phyloP scores from a whole-genome alignment of 2,888 invertebrate genomes.

The Caenorhabditis sinica region DNA sequence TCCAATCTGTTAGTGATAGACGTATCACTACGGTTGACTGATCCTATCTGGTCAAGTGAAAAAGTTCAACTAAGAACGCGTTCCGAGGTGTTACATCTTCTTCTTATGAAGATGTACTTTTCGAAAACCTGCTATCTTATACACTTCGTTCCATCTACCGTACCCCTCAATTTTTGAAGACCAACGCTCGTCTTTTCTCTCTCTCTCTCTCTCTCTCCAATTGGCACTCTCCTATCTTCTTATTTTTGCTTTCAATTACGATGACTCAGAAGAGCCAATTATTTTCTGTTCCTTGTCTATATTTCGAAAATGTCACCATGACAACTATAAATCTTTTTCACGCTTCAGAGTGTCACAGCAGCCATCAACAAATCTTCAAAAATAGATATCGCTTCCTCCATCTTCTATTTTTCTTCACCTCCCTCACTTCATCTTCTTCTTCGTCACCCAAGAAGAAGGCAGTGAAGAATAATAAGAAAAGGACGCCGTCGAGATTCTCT shows the following conservation, averaged over 20 bases:
- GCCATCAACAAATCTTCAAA: slow-evolving; percentile 19
- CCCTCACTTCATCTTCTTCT: not conserved
- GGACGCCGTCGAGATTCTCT: slow-evolving; percentile 1
- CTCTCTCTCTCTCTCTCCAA: not conserved
- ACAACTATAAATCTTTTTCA: slow-evolving; percentile 12
- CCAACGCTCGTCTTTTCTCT: not conserved
- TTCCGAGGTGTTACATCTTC: not conserved
- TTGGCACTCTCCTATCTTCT: slow-evolving; percentile 14
- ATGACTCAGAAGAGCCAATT: not conserved
- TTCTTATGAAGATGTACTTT: not conserved
- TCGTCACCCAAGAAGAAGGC: not conserved
- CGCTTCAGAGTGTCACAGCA: slow-evolving; percentile 20
- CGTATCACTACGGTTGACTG: not conserved
- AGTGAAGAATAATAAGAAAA: not conserved
- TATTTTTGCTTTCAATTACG: not conserved
- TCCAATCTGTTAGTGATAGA: not conserved
- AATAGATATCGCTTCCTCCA: slow-evolving; percentile 3
- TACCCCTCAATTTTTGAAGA: not conserved
- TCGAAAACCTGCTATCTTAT: not conserved
- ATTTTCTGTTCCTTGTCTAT: not conserved
- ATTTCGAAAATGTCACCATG: slow-evolving; percentile 11
- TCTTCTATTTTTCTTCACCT: slow-evolving; percentile 16
- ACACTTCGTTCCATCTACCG: not conserved
- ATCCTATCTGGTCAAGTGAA: not conserved
- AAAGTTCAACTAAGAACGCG: not conserved